Base-by-base conservation (phyloP, 2,113 vertebrate species). In the Cairina moschata region DNA sequence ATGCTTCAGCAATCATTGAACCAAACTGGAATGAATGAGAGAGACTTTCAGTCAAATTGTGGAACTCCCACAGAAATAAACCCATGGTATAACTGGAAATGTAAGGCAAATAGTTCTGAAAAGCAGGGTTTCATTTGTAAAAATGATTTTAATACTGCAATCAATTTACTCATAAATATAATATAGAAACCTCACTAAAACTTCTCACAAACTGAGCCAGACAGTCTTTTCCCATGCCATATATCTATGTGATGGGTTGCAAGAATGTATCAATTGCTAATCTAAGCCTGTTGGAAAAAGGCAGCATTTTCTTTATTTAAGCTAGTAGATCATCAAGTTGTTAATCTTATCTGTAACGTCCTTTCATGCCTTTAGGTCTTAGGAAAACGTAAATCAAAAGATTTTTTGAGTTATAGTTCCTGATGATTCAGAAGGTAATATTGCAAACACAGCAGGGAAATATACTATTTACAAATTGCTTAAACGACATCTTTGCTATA, bases 341-440 rank as follows among this genome's bases (percentile, higher is more conserved):
- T 97, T 97, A 40, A 91, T 97, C 95, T 97, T 97, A 93, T 91
- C 87, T 92, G 62, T 93, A 91, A 44, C 96, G 97, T 97, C 95
- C 95, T 97, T 96, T 97, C 82, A 94, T 97, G 96, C 93, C 93
- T 98, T 97, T 93, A 96, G 52, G 91, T 96, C 93, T 96, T 86
- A 95, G 93, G 76, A 86, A 96, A 98, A 96, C 96, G 91, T 98
- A 98, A 98, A 98, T 98, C 97, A 97, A 94, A 97, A 89, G 48
- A 58, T 90, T 97, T 97, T 97, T 90, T 98, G 95, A 98, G 52
- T 97, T 97, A 98, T 91, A 79, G 88, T 66, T 96, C 93, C 56
- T 93, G 62, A 97, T 98, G 95, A 98, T 97, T 98, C 97, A 98
- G 88, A 98, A 97, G 92, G 96, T 97, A 98, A 98, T 98, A 95